Conservation (phyloP, 2,888 invertebrate genomes). For the Cybosia mesomella region DNA sequence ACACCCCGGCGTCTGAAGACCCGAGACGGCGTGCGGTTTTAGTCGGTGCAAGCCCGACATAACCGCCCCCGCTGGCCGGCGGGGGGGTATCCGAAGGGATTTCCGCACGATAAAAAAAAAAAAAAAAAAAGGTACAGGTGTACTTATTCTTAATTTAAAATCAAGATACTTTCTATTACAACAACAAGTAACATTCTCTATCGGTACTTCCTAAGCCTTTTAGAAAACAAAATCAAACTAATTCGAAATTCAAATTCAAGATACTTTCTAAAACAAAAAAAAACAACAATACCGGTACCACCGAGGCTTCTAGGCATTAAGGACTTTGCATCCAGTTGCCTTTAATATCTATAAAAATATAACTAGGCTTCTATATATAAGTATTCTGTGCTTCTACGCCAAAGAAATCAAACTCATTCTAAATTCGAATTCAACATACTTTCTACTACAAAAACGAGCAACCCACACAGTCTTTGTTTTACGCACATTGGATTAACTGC, state of each 20-base stretch:
- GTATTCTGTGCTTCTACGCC: too few relatives aligned
- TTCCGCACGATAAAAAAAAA: too few relatives aligned
- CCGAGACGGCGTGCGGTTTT: too few relatives aligned
- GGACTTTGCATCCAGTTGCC: too few relatives aligned
- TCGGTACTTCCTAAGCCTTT: too few relatives aligned
- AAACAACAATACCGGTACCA: background rate
- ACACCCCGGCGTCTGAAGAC: too few relatives aligned
- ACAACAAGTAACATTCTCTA: background rate
- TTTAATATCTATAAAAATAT: too few relatives aligned
- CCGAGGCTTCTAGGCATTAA: too few relatives aligned
- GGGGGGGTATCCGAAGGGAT: too few relatives aligned
- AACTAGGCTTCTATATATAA: too few relatives aligned
- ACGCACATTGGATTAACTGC: slow-evolving; percentile 19
- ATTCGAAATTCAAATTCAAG: background rate
- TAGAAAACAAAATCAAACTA: background rate
- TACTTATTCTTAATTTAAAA: slow-evolving; percentile 2
- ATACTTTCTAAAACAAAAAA: background rate
- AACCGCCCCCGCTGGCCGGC: too few relatives aligned
- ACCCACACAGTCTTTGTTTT: slow-evolving; percentile 22
- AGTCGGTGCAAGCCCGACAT: too few relatives aligned
- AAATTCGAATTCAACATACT: slow-evolving; percentile 17
- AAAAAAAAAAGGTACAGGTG: background rate
- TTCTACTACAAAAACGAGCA: slow-evolving; percentile 14
- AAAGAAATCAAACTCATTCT: background rate
- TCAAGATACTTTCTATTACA: slow-evolving; percentile 17